These are phyloP conservation scores for Patella vulgata DNA, from an alignment of 1,140 invertebrate genomes.

Conservation along the genomic window DNA sequence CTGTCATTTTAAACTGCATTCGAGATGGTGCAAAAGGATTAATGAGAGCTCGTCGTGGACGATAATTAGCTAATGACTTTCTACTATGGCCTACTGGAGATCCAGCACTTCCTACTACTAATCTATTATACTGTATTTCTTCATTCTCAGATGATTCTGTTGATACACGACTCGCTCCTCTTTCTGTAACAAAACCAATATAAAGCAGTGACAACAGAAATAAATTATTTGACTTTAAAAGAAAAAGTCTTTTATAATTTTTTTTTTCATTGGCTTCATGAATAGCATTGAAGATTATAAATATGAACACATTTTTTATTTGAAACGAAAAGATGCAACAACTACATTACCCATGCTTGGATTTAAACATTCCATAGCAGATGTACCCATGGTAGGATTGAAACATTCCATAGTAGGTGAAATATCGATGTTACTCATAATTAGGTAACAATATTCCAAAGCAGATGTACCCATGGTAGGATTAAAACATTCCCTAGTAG, in stretches of 20 bases:
- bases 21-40: conserved; percentile 98
- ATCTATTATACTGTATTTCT: conserved; percentile 26
- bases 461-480: no score
- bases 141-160: conserved; percentile 50
- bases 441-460: conserved; percentile 52
- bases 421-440: conserved; percentile 27
- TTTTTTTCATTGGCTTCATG: no score
- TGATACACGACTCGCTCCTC: conserved; percentile 32
- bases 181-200: conserved; percentile 33
- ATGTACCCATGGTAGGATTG: no score
- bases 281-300: no score
- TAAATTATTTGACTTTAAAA: background rate
- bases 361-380: no score
- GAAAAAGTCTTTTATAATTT: background rate
- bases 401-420: no score
- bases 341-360: no score
- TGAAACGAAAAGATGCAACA: no score
- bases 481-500: no score
- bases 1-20: conserved; percentile 95
- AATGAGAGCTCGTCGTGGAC: conserved; percentile 69
- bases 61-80: conserved; percentile 33
- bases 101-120: conserved; percentile 58
- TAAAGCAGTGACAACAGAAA: no score
- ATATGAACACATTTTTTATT: no score
- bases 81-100: conserved; percentile 54